Percentiles rank a stretch among this genome's conserved stretches.
phyloP scores from a whole-genome alignment of 2,113 vertebrate species.

The Chelonoidis abingdonii region DNA sequence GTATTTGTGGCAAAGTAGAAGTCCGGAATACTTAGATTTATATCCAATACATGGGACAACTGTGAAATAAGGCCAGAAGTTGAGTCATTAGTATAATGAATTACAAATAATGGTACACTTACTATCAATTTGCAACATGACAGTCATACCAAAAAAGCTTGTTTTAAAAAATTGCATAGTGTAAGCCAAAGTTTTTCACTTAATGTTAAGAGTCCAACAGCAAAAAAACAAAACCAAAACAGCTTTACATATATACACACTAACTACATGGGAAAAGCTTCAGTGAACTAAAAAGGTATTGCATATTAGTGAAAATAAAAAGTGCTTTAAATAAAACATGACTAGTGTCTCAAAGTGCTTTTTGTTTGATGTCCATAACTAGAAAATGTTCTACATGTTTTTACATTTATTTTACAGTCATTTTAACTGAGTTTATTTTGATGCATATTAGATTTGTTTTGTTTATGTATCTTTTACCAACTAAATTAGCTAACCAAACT shows the following conservation, averaged over 20 bases:
- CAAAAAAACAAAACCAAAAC: not conserved
- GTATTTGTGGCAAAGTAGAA: constrained; percentile 44
- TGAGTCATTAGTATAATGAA: not conserved
- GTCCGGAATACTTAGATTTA: constrained; percentile 5
- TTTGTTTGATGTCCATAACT: constrained; percentile 27
- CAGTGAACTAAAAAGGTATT: not conserved
- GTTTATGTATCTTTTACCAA: not conserved
- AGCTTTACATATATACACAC: not conserved
- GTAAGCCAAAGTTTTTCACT: not conserved
- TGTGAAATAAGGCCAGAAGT: not conserved
- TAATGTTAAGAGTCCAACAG: not conserved
- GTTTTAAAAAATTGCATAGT: not conserved
- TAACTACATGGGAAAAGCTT: not conserved
- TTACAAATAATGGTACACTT: not conserved
- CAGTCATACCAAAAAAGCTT: not conserved
- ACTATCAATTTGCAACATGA: not conserved
- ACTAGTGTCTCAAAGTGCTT: constrained; percentile 75
- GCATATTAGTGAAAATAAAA: constrained; percentile 2
- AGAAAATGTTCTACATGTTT: constrained; percentile 62
- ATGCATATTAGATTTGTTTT: not conserved
- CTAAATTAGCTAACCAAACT: not conserved
- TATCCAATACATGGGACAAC: not conserved
- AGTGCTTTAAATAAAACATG: constrained; percentile 54
- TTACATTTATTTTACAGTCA: constrained; percentile 71
- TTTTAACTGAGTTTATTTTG: not conserved